These are phyloP conservation scores for Ovis aries DNA, from an alignment of 2,113 vertebrate species.

Conservation along the genomic window DNA sequence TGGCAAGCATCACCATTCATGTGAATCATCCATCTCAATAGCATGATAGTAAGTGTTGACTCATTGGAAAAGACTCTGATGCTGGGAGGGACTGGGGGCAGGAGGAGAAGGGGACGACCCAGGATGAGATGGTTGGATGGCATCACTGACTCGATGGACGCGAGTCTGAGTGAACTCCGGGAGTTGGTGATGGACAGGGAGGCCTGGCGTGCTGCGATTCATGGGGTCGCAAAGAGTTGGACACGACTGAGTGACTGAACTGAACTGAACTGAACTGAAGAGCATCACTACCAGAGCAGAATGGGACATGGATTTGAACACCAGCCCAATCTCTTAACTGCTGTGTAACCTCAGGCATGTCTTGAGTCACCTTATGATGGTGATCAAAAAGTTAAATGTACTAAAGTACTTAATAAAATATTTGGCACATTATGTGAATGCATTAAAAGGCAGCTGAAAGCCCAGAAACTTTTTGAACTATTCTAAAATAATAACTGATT, in stretches of 20 bases:
- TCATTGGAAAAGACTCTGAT: too few species aligned
- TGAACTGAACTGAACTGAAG: too few species aligned
- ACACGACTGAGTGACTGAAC: too few species aligned
- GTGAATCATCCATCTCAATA: not conserved
- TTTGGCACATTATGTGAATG: not conserved
- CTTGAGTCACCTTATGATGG: not conserved
- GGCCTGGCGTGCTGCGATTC: too few species aligned
- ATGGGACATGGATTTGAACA: not conserved
- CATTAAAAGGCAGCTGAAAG: constrained; percentile 2
- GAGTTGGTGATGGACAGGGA: too few species aligned
- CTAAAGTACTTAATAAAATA: not conserved
- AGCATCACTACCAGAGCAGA: not conserved
- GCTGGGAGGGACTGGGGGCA: too few species aligned
- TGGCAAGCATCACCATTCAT: not conserved
- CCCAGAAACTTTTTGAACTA: not conserved
- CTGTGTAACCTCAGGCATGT: not conserved
- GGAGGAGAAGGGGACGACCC: too few species aligned
- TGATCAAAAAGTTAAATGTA: not conserved
- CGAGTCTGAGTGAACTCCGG: too few species aligned
- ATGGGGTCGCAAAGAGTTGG: too few species aligned
- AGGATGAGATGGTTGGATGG: too few species aligned
- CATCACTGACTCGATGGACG: too few species aligned
- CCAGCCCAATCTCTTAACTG: not conserved
- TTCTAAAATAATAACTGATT: not conserved
- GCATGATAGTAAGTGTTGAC: not conserved